Conservation (phyloP, 1,140 invertebrate genomes). For the Drosophila carrolli region DNA sequence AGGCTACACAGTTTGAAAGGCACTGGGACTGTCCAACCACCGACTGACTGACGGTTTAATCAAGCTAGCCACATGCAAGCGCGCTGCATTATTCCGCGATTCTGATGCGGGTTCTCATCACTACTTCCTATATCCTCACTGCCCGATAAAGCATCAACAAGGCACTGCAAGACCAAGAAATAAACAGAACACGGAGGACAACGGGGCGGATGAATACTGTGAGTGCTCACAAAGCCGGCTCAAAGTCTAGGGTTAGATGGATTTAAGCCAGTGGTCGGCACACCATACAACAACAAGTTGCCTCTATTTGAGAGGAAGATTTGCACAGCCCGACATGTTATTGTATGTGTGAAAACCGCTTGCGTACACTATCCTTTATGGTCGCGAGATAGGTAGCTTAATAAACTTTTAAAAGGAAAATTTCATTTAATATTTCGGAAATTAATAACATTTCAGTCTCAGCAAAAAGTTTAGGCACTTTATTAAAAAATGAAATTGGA, state of each 20-base stretch:
- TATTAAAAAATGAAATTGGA: no score
- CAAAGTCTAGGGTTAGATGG: not conserved
- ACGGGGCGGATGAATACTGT: constrained; percentile 7
- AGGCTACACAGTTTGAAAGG: constrained; percentile 38
- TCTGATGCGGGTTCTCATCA: constrained; percentile 36
- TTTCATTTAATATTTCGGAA: no score
- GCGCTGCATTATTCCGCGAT: constrained; percentile 36
- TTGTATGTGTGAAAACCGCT: no score
- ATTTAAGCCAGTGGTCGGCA: no score
- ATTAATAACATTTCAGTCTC: no score
- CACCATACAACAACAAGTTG: no score
- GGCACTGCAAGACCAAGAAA: constrained; percentile 66
- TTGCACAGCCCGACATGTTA: no score
- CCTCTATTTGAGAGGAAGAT: no score
- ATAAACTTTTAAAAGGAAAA: no score
- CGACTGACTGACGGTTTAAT: constrained; percentile 20
- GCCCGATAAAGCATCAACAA: constrained; percentile 57
- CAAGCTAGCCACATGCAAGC: constrained; percentile 78
- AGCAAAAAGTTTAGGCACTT: no score
- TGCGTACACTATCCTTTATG: no score
- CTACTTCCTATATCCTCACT: constrained; percentile 42
- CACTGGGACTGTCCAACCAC: constrained; percentile 23
- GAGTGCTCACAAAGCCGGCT: not conserved
- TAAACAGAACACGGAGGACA: constrained; percentile 6
- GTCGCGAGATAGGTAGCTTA: no score